A percentile compares a stretch with the other conserved stretches of the same genome.
Conservation (phyloP, 2,113 vertebrate genomes). For the Tachysurus fulvidraco region DNA sequence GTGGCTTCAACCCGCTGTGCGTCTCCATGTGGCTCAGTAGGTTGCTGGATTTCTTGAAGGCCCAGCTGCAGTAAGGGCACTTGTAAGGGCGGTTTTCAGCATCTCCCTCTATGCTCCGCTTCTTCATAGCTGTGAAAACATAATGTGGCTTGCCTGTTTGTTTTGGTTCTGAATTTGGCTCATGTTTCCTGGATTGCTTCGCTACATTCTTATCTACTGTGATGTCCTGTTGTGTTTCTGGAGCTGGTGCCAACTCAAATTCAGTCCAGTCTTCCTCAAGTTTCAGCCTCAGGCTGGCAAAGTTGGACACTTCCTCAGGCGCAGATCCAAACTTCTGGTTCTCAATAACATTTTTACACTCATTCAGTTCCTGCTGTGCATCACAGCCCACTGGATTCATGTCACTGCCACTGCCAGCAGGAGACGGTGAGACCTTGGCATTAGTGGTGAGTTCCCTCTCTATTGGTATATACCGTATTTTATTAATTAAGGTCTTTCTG, state of each 20-base stretch:
- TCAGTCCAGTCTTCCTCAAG: neutral
- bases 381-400: conserved; percentile 24
- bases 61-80: conserved; percentile 65
- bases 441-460: conserved; percentile 40
- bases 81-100: conserved; percentile 69
- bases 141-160: neutral
- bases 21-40: conserved; percentile 80
- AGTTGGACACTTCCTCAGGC: conserved; percentile 4
- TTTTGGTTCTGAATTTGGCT: neutral
- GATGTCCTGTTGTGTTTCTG: neutral
- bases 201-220: neutral
- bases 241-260: neutral
- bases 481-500: conserved; percentile 52
- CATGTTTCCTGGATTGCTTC: neutral
- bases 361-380: conserved; percentile 27
- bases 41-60: conserved; percentile 81
- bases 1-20: conserved; percentile 77
- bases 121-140: conserved; percentile 66
- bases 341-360: conserved; percentile 1
- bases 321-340: conserved; percentile 8
- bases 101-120: conserved; percentile 55
- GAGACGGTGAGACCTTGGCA: neutral
- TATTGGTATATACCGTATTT: conserved; percentile 17
- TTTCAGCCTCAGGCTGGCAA: conserved; percentile 18
- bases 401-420: conserved; percentile 43